Base-by-base conservation (phyloP, 2,797 vertebrate genomes). In the Amniataba percoides region DNA sequence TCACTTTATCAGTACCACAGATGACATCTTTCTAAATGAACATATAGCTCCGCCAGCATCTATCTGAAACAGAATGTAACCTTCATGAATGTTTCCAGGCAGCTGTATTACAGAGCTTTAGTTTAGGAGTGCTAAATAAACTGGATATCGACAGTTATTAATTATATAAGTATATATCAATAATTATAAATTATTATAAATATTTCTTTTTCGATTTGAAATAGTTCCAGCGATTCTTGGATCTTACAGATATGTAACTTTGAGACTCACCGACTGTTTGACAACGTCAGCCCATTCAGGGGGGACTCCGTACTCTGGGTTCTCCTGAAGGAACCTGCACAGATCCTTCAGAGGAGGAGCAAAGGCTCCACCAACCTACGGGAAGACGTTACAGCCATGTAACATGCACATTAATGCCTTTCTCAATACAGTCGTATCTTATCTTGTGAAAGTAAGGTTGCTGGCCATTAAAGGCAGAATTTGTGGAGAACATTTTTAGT, bases 211-310 rank as follows among this genome's bases (percentile, higher is more conserved):
- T 19, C 23, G 13, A 15, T 9, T 8, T 25, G 16, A 31, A 13
- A 5, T 12, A 15, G 43, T 49, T 55, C 7, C n/a, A 7, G 14
- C n/a, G 1, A 31, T 4, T 45, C 61, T 49, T 55, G 5, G 3
- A 40, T 63, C 12, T 59, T 25, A 48, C 27, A 11, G n/a, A 27
- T n/a, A 2, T 55, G 52, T 52, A 48, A 39, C 25, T 55, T 36
- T 8, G 0, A 31, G 16, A 96, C 98, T 97, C 89, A 99, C 98
- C 91, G 98, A 99, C 68, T 98, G 98, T 83, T 98, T 99, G 70
- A 99, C 98, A 55, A 99, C 98, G 53, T 98, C 98, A 31, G 96
- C 97, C 98, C 98, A 99, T 86, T 99, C 98, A 34, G 98, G 98
- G 75, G 98, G 98, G 66, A 99, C 97, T 69, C 98, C 98, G n/a